phyloP scores from a whole-genome alignment of 2,113 vertebrate genomes.

The Zapus hudsonius region DNA sequence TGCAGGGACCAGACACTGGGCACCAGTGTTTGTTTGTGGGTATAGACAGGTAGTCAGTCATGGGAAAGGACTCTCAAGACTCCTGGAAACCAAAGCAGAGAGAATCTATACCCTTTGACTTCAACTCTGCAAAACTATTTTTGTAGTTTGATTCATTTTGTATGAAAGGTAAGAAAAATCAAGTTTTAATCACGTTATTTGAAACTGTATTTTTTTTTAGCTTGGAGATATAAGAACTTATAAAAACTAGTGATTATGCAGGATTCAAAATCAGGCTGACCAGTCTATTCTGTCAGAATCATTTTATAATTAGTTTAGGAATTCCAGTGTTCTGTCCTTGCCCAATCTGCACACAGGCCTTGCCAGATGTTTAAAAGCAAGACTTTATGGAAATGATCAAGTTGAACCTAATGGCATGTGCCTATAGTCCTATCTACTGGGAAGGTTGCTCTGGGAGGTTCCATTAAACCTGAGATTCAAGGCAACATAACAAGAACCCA shows the following conservation, averaged over 20 bases:
- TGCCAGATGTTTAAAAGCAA: neutral
- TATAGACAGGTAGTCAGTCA: rapidly evolving
- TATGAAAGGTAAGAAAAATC: conserved; percentile 50
- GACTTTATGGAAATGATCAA: neutral
- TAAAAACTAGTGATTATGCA: conserved; percentile 68
- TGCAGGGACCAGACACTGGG: neutral
- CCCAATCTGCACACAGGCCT: neutral
- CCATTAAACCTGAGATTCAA: neutral
- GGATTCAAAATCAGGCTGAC: conserved; percentile 71
- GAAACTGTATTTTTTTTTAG: conserved; percentile 60
- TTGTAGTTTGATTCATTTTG: conserved; percentile 44
- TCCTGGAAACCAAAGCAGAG: conserved; percentile 17
- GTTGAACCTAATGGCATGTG: neutral
- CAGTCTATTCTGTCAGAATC: conserved; percentile 52
- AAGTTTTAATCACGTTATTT: conserved; percentile 55
- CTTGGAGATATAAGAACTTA: conserved; percentile 58
- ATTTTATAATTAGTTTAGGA: conserved; percentile 45
- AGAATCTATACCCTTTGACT: conserved; percentile 30
- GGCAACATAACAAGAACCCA: too few species aligned
- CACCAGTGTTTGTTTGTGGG: neutral
- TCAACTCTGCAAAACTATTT: conserved; percentile 19
- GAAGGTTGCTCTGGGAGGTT: neutral
- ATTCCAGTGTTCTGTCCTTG: neutral
- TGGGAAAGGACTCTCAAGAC: neutral
- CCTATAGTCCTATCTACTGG: too few species aligned